Conservation (phyloP, 2,113 vertebrate genomes). For the Sebastes fasciatus region DNA sequence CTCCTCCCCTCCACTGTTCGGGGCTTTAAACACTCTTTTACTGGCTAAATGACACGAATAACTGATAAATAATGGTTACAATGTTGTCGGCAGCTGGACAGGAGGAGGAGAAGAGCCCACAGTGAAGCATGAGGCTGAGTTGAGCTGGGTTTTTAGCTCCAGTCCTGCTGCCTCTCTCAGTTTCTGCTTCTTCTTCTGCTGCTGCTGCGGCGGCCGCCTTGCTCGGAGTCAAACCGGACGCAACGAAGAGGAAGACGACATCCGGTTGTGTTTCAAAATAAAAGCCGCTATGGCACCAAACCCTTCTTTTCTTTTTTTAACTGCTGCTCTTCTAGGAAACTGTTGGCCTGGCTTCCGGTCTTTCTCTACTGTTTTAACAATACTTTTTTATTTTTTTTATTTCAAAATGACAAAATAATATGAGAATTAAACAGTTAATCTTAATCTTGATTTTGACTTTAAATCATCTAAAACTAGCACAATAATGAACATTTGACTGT, state of each 20-base stretch:
- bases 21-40: no score
- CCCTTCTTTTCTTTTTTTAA: no score
- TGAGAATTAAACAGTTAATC: not conserved
- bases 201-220: not conserved
- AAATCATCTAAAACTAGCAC: not conserved
- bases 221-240: not conserved
- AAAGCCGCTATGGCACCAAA: not conserved
- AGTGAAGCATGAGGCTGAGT: conserved; percentile 79
- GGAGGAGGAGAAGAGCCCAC: conserved; percentile 59
- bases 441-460: no score
- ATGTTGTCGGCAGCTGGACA: conserved; percentile 56
- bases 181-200: conserved; percentile 49
- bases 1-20: conserved; percentile 29
- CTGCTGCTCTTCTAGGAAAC: not conserved
- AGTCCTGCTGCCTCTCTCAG: conserved; percentile 69
- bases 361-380: not conserved
- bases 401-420: not conserved
- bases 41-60: conserved; percentile 28
- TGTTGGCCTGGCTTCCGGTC: not conserved
- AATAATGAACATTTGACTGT: not conserved
- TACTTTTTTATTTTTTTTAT: no score
- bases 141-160: conserved; percentile 49
- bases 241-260: not conserved
- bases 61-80: conserved; percentile 69
- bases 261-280: conserved; percentile 43